phyloP scores from a whole-genome alignment of 2,797 vertebrate genomes.

The Pygocentrus nattereri region DNA sequence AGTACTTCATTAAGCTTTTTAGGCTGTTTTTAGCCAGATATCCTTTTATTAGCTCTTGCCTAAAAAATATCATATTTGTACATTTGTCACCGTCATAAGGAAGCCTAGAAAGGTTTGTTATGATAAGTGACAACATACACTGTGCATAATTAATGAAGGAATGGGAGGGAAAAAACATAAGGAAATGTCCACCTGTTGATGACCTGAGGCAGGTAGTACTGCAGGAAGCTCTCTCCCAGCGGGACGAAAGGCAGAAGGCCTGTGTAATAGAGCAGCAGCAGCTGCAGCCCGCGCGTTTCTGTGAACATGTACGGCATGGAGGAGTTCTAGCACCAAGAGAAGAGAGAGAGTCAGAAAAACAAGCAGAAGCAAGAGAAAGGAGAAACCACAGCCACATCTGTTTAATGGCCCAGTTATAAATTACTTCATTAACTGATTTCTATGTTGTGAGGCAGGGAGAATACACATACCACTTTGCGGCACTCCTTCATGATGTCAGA shows the following conservation, averaged over 20 bases:
- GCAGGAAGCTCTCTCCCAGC: slow-evolving; percentile 86
- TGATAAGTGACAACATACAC: not conserved
- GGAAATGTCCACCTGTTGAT: slow-evolving; percentile 76
- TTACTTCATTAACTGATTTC: not conserved
- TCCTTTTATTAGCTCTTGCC: too few relatives aligned
- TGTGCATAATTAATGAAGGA: not conserved
- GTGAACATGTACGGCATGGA: slow-evolving; percentile 89
- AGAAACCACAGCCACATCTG: not conserved
- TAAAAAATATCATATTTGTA: too few relatives aligned
- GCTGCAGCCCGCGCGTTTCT: slow-evolving; percentile 72
- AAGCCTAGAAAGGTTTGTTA: not conserved
- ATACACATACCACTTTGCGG: slow-evolving; percentile 69
- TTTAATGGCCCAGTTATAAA: not conserved
- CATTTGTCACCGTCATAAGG: too few relatives aligned
- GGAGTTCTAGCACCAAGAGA: slow-evolving; percentile 66
- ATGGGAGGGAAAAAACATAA: not conserved
- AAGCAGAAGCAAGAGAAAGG: not conserved
- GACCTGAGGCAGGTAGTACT: slow-evolving; percentile 87
- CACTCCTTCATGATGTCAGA: slow-evolving; percentile 80
- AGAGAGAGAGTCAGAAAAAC: slow-evolving; percentile 5
- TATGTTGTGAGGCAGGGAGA: not conserved
- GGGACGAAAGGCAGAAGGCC: slow-evolving; percentile 86
- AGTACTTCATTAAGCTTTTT: too few relatives aligned
- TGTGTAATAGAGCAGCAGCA: slow-evolving; percentile 87
- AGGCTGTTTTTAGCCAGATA: too few relatives aligned